Evolutionary conservation across 2,797 vertebrate species (phyloP).

Genomic region (Calcarius lapponicus): DNA sequence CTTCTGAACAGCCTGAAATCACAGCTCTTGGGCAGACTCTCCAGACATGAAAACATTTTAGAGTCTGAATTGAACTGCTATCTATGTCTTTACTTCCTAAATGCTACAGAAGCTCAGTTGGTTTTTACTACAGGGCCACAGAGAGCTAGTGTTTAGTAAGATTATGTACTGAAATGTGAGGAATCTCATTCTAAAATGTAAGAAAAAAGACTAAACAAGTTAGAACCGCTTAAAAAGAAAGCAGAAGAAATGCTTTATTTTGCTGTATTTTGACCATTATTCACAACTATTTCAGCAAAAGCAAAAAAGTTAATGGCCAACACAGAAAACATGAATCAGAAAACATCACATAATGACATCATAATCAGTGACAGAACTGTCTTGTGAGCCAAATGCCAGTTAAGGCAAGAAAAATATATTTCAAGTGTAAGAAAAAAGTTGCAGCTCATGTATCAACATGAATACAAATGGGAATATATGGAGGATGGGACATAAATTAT

Average conservation of each 20-base stretch:
- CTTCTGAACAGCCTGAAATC: not conserved
- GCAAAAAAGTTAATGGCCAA: not conserved
- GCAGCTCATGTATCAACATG: not conserved
- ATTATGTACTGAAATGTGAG: not conserved
- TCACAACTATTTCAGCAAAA: not conserved
- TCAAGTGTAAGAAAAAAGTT: not conserved
- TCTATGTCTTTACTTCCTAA: not conserved
- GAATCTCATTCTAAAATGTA: not conserved
- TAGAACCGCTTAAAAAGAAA: not conserved
- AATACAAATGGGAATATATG: not conserved
- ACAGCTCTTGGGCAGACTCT: not conserved
- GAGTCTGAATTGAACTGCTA: not conserved
- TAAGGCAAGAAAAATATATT: not conserved
- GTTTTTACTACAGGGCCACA: not conserved
- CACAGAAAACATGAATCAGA: not conserved
- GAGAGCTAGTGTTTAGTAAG: not conserved
- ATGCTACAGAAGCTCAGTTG: not conserved
- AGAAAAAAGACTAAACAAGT: not conserved
- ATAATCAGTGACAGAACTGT: not conserved
- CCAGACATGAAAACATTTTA: not conserved
- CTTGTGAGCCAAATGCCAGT: not conserved
- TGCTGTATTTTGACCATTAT: not conserved
- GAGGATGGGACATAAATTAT: not conserved
- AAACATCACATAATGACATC: not conserved
- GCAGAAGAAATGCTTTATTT: not conserved